Conservation (phyloP, 2,113 vertebrate species). For the Pungitius pungitius region DNA sequence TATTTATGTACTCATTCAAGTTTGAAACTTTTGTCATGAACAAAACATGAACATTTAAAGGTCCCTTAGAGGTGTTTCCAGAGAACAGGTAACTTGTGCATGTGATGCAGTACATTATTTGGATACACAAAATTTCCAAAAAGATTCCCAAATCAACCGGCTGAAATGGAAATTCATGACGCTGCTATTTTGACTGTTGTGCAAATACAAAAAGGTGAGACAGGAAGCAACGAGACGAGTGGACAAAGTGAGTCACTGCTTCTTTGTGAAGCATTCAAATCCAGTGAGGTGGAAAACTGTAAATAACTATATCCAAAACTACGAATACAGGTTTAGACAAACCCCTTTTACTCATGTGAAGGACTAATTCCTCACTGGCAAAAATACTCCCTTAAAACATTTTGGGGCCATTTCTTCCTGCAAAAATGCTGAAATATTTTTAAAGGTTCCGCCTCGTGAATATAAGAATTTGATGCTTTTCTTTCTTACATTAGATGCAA, state of each 20-base stretch:
- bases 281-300: neutral
- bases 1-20: neutral
- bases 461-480: neutral
- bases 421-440: too few relatives aligned
- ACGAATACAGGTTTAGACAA: neutral
- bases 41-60: neutral
- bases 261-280: conserved; percentile 49
- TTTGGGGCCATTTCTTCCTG: too few relatives aligned
- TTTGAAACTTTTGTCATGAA: neutral
- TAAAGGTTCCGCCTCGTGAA: too few relatives aligned
- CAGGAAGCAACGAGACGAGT: neutral
- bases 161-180: neutral
- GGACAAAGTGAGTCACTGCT: neutral
- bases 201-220: neutral
- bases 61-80: neutral
- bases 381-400: neutral
- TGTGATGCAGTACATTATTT: neutral
- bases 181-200: neutral
- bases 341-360: neutral
- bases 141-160: neutral
- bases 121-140: neutral
- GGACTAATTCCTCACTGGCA: neutral
- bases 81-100: neutral
- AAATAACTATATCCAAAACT: neutral
- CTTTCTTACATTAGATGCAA: neutral